Percentiles rank a stretch among this genome's conserved stretches.
Evolutionary conservation across 2,797 vertebrate genomes (phyloP).

Genomic region (Lepidocolaptes lacrymiger): DNA sequence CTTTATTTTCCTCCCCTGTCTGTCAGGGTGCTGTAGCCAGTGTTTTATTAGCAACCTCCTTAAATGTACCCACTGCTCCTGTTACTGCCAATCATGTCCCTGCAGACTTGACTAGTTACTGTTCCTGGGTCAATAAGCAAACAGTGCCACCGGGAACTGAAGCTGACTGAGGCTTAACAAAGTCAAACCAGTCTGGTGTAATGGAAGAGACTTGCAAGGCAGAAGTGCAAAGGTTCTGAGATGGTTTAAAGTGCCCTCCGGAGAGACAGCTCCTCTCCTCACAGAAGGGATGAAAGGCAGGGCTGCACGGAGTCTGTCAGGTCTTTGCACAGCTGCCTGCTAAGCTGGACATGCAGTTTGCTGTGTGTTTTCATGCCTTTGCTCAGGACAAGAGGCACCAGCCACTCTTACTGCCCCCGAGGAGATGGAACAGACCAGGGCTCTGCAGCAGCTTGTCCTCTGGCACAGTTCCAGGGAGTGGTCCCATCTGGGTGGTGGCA

Average conservation of each 20-base stretch:
- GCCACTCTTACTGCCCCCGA: neutral
- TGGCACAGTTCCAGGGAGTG: neutral
- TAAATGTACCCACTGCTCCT: neutral
- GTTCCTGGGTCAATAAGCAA: neutral
- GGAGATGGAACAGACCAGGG: neutral
- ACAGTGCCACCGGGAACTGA: accelerated
- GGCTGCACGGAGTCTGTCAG: neutral
- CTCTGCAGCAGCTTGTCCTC: neutral
- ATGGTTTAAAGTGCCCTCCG: neutral
- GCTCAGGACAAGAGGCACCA: neutral
- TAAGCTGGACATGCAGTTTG: neutral
- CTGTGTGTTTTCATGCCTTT: neutral
- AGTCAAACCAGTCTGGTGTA: neutral
- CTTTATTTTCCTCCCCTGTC: neutral
- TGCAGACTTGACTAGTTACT: neutral
- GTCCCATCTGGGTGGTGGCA: neutral
- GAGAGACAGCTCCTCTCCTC: neutral
- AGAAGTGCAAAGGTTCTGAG: neutral
- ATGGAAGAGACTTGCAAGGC: neutral
- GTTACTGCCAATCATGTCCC: neutral
- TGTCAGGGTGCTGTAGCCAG: neutral
- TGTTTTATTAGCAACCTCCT: neutral
- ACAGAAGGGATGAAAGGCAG: neutral
- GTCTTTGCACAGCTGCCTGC: neutral
- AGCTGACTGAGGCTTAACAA: neutral